A percentile compares a stretch with the other conserved stretches of the same genome.
Evolutionary conservation across 2,113 vertebrate species (phyloP).

Genomic region (Colinus virginianus): DNA sequence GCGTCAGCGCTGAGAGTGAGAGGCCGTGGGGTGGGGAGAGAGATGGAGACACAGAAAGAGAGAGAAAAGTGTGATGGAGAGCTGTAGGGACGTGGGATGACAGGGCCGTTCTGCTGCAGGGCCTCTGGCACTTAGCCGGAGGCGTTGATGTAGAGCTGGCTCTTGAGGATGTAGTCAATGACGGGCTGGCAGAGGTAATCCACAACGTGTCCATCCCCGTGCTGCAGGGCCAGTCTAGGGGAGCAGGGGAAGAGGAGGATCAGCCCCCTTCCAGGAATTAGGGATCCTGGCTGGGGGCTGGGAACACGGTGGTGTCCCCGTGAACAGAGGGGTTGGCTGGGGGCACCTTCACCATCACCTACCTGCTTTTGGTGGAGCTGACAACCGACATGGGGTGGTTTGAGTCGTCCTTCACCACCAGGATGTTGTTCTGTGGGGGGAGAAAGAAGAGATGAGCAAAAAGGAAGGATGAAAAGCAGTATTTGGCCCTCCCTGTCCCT

Average conservation of each 20-base stretch:
- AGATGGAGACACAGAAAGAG: slow-evolving; percentile 65
- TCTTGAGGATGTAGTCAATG: slow-evolving; percentile 99
- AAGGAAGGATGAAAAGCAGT: not conserved
- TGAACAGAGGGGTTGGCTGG: not conserved
- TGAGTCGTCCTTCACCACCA: slow-evolving; percentile 88
- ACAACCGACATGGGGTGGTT: slow-evolving; percentile 95
- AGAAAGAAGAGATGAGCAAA: slow-evolving; percentile 17
- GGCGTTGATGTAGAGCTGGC: slow-evolving; percentile 97
- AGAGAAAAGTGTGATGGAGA: slow-evolving; percentile 54
- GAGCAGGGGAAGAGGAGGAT: not conserved
- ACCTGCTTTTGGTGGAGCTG: slow-evolving; percentile 99
- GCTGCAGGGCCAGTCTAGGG: slow-evolving; percentile 94
- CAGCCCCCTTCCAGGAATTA: not conserved
- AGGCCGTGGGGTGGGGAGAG: slow-evolving; percentile 67
- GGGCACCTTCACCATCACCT: not conserved
- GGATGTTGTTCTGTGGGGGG: slow-evolving; percentile 89
- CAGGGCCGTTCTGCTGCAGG: slow-evolving; percentile 5
- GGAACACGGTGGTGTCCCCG: not conserved
- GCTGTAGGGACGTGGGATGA: slow-evolving; percentile 29
- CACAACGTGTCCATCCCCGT: slow-evolving; percentile 95
- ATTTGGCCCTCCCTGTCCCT: not conserved
- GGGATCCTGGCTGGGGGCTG: not conserved
- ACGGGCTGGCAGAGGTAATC: slow-evolving; percentile 96
- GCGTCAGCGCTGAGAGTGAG: slow-evolving; percentile 5
- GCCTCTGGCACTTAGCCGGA: slow-evolving; percentile 84